A percentile compares a stretch with the other conserved stretches of the same genome.
These are phyloP conservation scores for Chionomys nivalis DNA, from an alignment of 2,113 vertebrate genomes.

Conservation along the genomic window DNA sequence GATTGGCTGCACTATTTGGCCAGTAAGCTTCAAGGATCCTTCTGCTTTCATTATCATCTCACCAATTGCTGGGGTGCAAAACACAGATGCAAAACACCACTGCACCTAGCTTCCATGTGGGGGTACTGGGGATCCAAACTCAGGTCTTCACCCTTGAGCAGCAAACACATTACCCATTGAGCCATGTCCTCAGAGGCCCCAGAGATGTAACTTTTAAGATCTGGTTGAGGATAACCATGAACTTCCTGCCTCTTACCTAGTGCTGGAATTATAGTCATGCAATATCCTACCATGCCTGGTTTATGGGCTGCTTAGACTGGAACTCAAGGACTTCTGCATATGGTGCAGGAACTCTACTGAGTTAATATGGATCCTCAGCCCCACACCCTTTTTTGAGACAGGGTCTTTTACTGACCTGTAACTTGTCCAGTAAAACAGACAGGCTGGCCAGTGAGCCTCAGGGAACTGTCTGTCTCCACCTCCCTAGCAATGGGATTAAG, in stretches of 20 bases:
- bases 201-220: not conserved
- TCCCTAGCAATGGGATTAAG: not conserved
- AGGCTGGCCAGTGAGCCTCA: not conserved
- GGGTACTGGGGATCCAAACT: not conserved
- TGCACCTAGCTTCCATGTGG: not conserved
- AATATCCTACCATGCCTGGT: not conserved
- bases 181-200: not conserved
- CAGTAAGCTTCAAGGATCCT: not conserved
- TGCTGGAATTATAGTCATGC: not conserved
- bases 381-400: not conserved
- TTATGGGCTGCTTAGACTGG: not conserved
- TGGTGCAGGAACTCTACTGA: not conserved
- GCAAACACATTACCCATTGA: not conserved
- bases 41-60: not conserved
- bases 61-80: not conserved
- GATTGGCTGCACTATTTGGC: not conserved
- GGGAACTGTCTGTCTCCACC: not conserved
- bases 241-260: not conserved
- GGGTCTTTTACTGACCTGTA: not conserved
- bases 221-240: not conserved
- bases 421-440: not conserved
- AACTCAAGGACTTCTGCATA: not conserved
- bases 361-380: not conserved
- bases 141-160: not conserved
- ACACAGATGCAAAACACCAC: not conserved